phyloP scores from a whole-genome alignment of 2,888 invertebrate genomes.

The Synanthedon tipuliformis region DNA sequence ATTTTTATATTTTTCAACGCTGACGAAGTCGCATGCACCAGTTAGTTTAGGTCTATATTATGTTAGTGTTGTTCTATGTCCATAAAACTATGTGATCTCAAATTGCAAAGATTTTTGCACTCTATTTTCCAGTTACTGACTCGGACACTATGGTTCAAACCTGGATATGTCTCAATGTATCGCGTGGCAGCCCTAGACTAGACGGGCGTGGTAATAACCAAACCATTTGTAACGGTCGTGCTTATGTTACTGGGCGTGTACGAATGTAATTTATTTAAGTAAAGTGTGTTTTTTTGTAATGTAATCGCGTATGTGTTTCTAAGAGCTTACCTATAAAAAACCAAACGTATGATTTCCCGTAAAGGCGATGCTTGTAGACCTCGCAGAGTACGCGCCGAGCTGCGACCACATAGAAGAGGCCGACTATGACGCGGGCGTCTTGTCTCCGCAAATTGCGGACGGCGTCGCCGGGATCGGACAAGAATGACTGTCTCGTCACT shows the following conservation, averaged over 20 bases:
- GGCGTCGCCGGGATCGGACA: conserved; percentile 96
- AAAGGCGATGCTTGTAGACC: conserved; percentile 92
- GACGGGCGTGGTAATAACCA: conserved; percentile 16
- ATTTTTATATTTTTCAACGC: too few species aligned
- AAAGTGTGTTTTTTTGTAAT: background rate
- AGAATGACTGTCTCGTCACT: conserved; percentile 95
- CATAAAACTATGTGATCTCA: too few species aligned
- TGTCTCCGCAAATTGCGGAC: conserved; percentile 94
- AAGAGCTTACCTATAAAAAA: conserved; percentile 90
- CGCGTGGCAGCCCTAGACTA: background rate
- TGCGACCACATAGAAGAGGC: conserved; percentile 97
- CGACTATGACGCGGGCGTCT: conserved; percentile 97
- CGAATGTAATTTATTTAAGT: background rate
- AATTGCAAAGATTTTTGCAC: too few species aligned
- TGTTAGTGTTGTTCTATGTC: too few species aligned
- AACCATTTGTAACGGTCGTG: conserved; percentile 10
- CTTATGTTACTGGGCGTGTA: background rate
- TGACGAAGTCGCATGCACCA: too few species aligned
- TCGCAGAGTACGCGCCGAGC: conserved; percentile 97
- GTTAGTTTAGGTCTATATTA: too few species aligned
- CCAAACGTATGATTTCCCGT: conserved; percentile 98
- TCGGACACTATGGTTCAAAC: too few species aligned
- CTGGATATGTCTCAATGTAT: too few species aligned
- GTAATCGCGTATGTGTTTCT: background rate
- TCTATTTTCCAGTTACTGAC: too few species aligned